phyloP scores from a whole-genome alignment of 2,888 invertebrate species.

The Diploptera punctata region DNA sequence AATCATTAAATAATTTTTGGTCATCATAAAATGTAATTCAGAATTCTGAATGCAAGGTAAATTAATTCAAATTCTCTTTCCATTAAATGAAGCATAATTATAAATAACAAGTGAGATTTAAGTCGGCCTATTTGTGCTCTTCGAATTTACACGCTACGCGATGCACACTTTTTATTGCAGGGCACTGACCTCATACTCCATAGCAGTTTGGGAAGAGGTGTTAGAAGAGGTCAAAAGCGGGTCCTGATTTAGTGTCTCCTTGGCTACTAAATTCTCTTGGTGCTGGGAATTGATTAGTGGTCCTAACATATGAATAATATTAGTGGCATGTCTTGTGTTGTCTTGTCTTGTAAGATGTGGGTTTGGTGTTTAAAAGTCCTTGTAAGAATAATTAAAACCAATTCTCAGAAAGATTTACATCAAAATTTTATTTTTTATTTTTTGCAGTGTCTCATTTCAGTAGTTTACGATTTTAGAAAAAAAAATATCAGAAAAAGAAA shows the following conservation, averaged over 20 bases:
- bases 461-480: too few species aligned
- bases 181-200: background rate
- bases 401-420: too few species aligned
- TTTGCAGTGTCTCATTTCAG: too few species aligned
- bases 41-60: too few species aligned
- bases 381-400: slow-evolving; percentile 1
- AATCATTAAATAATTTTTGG: too few species aligned
- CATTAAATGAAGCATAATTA: too few species aligned
- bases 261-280: background rate
- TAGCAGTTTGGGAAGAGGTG: background rate
- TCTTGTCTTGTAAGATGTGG: background rate
- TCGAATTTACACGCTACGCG: background rate
- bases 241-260: background rate
- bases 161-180: background rate
- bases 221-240: background rate
- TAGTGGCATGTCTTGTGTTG: background rate
- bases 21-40: too few species aligned
- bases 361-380: background rate
- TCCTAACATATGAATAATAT: background rate
- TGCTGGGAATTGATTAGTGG: background rate
- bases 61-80: too few species aligned
- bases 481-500: too few species aligned
- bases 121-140: too few species aligned
- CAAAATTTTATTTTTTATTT: too few species aligned
- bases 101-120: too few species aligned